Evolutionary conservation across 2,888 invertebrate species (phyloP).

Genomic region (Limnephilus marmoratus): DNA sequence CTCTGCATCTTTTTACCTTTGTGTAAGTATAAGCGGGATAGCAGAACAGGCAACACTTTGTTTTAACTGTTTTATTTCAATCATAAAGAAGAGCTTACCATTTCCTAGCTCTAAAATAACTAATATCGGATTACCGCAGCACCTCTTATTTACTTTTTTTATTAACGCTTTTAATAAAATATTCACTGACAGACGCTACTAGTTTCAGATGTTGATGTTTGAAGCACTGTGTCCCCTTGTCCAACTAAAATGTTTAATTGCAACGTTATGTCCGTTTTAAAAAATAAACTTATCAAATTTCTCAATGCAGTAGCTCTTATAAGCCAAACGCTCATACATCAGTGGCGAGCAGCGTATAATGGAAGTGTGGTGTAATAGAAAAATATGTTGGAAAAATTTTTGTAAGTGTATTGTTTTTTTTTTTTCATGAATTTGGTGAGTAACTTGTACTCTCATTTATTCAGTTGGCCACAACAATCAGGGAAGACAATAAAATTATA

Average conservation of each 20-base stretch:
- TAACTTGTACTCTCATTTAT: no score
- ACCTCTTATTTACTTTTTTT: slow-evolving; percentile 10
- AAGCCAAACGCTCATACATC: neutral
- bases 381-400: no score
- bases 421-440: no score
- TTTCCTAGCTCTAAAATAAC: slow-evolving; percentile 39
- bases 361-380: no score
- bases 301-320: neutral
- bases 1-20: slow-evolving; percentile 56
- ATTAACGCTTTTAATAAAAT: slow-evolving; percentile 41
- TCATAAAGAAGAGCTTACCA: slow-evolving; percentile 5
- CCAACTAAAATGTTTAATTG: slow-evolving; percentile 26
- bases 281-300: neutral
- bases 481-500: no score
- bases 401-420: no score
- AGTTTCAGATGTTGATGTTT: slow-evolving; percentile 30
- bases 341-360: no score
- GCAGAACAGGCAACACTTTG: slow-evolving; percentile 4
- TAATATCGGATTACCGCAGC: slow-evolving; percentile 27
- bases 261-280: neutral
- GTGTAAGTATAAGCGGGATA: slow-evolving; percentile 54
- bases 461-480: no score
- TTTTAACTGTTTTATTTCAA: slow-evolving; percentile 8
- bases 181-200: neutral
- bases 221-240: slow-evolving; percentile 15